phyloP scores from a whole-genome alignment of 35 echinoderm and acorn worm genomes.

The Chiridota heheva region DNA sequence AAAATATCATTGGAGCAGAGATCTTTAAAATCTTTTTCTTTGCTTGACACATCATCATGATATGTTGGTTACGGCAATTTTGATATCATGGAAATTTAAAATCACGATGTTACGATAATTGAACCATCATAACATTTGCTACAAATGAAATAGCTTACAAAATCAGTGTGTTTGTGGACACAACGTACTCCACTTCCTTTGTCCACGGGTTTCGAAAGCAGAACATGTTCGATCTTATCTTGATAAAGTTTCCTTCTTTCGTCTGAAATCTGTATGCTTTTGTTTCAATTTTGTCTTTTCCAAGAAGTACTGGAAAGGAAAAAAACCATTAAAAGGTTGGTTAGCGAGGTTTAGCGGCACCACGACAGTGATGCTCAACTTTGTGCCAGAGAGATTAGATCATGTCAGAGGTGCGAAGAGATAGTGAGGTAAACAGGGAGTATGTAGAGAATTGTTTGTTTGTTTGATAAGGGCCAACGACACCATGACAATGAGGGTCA shows the following conservation, averaged over 20 bases:
- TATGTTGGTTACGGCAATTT: not conserved
- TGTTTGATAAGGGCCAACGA: too few relatives aligned
- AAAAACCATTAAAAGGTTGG: not conserved
- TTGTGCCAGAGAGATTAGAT: too few relatives aligned
- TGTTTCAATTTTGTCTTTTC: slow-evolving; percentile 74
- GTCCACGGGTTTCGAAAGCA: slow-evolving; percentile 98
- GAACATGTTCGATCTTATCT: slow-evolving; percentile 76
- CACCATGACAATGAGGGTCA: too few relatives aligned
- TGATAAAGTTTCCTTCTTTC: slow-evolving; percentile 88
- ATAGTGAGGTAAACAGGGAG: too few relatives aligned
- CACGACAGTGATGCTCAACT: too few relatives aligned
- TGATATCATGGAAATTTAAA: too few relatives aligned
- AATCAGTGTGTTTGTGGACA: slow-evolving; percentile 84
- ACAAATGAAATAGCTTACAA: slow-evolving; percentile 43
- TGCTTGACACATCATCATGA: not conserved
- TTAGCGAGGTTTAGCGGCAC: too few relatives aligned
- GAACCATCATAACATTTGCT: not conserved
- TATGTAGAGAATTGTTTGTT: too few relatives aligned
- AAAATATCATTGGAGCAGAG: too few relatives aligned
- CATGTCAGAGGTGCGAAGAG: too few relatives aligned
- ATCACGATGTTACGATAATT: not conserved
- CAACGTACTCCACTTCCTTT: slow-evolving; percentile 93
- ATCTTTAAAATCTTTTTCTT: not conserved
- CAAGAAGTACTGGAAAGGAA: slow-evolving; percentile 64
- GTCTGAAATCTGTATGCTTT: slow-evolving; percentile 75